Evolutionary conservation across 2,888 invertebrate species (phyloP), one percentile per base, ranked within the genome.

Genomic region (Prostheceraeus crozeri): DNA sequence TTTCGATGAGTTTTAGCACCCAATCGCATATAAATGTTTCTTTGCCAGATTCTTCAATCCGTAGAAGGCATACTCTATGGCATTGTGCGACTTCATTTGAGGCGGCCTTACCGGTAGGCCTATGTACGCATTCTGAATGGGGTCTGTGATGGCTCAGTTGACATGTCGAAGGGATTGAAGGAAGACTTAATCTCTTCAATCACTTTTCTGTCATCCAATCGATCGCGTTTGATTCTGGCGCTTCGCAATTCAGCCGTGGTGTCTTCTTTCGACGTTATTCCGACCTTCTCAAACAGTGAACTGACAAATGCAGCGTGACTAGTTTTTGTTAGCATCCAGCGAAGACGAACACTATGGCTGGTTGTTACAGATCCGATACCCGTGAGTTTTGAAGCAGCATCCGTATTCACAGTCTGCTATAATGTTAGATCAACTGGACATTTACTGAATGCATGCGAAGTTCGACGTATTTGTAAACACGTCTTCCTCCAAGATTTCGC

Each of bases 361-460:
- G 62, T 60, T 1, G 35, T 61, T 16, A 54, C 23, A 10, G 62
- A 8, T n/a, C 55, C 30, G 14, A 62, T 62, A 36, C 63, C 62
- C 10, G 61, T 63, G 8, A 28, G 52, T 23, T 61, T 33, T 16
- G 61, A 63, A 21, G 63, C 63, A 51, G 61, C 61, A 61, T 62
- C 63, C 16, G 52, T 35, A 36, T 63, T 63, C 11, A 62, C 45
- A 1, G 54, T 63, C 35, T 62, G 62, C 23, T 62, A 60, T 2
- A n/a, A n/a, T n/a, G n/a, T n/a, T n/a, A n/a, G n/a, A n/a, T n/a
- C n/a, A n/a, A n/a, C n/a, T n/a, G n/a, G n/a, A n/a, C n/a, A n/a
- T n/a, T n/a, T n/a, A n/a, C n/a, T n/a, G n/a, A n/a, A n/a, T n/a
- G n/a, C n/a, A n/a, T n/a, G n/a, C n/a, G n/a, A n/a, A n/a, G n/a